Conservation (phyloP, 2,113 vertebrate species). For the Antennarius striatus region DNA sequence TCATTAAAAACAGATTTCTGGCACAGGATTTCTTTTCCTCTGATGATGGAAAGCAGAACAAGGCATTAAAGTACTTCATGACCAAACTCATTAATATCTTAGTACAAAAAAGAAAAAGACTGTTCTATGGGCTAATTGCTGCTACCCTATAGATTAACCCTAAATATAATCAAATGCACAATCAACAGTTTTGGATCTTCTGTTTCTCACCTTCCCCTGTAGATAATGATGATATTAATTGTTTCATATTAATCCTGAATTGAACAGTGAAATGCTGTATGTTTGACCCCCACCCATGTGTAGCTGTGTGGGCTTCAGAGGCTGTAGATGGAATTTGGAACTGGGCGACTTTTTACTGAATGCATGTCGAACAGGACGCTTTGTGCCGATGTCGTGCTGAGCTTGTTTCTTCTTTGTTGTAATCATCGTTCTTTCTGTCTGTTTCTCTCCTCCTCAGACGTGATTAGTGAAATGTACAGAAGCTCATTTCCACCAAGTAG, state of each 20-base stretch:
- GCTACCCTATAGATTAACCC: constrained; percentile 69
- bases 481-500: constrained; percentile 9
- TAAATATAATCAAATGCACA: constrained; percentile 70
- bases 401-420: constrained; percentile 19
- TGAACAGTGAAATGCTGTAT: not conserved
- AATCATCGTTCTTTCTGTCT: constrained; percentile 22
- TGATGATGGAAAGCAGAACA: constrained; percentile 12
- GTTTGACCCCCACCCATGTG: not conserved
- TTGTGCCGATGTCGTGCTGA: constrained; percentile 29
- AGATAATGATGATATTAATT: constrained; percentile 37
- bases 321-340: not conserved
- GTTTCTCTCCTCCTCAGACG: constrained; percentile 13
- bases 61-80: constrained; percentile 49
- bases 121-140: constrained; percentile 75
- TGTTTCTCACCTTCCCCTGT: constrained; percentile 40
- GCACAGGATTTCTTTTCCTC: constrained; percentile 7
- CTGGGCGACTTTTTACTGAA: constrained; percentile 27
- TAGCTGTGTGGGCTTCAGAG: not conserved
- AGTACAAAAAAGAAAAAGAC: constrained; percentile 51
- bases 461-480: constrained; percentile 15
- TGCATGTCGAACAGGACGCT: constrained; percentile 43
- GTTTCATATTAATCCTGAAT: constrained; percentile 33
- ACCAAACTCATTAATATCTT: constrained; percentile 62
- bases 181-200: constrained; percentile 53
- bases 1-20: constrained; percentile 34